These are phyloP conservation scores for Chrysodeixis includens DNA, from an alignment of 2,888 invertebrate genomes.

Conservation along the genomic window DNA sequence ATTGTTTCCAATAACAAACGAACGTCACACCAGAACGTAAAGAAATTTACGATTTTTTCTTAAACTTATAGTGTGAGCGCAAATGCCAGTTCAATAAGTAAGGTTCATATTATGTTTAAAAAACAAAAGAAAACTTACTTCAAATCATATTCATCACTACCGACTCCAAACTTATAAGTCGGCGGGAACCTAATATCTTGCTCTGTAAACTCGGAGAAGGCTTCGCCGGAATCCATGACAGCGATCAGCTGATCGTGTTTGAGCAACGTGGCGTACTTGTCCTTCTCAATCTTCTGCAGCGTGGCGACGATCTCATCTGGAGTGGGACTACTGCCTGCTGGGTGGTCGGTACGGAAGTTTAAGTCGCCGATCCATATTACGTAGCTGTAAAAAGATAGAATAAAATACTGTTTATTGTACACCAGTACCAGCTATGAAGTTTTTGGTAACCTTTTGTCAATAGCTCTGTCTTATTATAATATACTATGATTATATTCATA, in stretches of 20 bases:
- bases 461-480: too few relatives aligned
- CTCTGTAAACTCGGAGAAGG: slow-evolving; percentile 95
- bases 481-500: too few relatives aligned
- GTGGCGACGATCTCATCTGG: slow-evolving; percentile 91
- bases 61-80: too few relatives aligned
- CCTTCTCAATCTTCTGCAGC: slow-evolving; percentile 91
- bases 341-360: slow-evolving; percentile 94
- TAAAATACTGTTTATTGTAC: too few relatives aligned
- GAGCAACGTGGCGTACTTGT: slow-evolving; percentile 91
- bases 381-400: slow-evolving; percentile 91
- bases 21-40: too few relatives aligned
- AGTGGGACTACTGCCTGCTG: slow-evolving; percentile 89
- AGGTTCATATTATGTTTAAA: too few relatives aligned
- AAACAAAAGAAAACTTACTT: slow-evolving; percentile 88
- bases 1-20: too few relatives aligned
- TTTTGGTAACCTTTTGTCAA: too few relatives aligned
- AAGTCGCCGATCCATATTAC: slow-evolving; percentile 98
- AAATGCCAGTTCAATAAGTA: too few relatives aligned
- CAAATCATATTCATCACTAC: slow-evolving; percentile 93
- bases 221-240: slow-evolving; percentile 92
- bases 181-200: slow-evolving; percentile 94
- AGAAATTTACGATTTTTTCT: too few relatives aligned
- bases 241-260: slow-evolving; percentile 93
- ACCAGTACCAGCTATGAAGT: too few relatives aligned
- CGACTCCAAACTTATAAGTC: slow-evolving; percentile 95